Evolutionary conservation across 2,797 vertebrate species (phyloP).

Genomic region (Ibycter americanus): DNA sequence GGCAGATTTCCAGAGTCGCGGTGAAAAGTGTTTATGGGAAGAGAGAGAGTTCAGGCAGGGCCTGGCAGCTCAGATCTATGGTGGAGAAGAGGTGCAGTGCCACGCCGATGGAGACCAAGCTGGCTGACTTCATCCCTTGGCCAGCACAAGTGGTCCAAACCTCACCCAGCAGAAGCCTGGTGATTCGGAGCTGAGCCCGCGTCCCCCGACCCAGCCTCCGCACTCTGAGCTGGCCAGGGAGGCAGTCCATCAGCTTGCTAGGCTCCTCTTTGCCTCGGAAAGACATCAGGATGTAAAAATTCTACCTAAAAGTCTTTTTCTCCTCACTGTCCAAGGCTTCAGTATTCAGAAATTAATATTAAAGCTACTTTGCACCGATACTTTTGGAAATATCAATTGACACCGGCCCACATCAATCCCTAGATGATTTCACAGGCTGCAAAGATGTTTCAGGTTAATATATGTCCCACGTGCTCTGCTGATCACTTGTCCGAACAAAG

Average conservation of each 20-base stretch:
- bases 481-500: neutral
- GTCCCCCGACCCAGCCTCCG: neutral
- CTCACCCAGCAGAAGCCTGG: neutral
- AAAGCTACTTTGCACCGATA: neutral
- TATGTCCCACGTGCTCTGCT: neutral
- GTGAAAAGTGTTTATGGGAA: neutral
- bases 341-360: neutral
- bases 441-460: neutral
- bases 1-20: neutral
- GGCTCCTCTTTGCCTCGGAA: neutral
- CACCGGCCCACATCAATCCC: neutral
- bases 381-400: neutral
- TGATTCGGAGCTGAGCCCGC: neutral
- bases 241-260: neutral
- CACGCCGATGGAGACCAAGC: neutral
- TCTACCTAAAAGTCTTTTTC: neutral
- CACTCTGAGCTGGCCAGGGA: neutral
- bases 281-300: neutral
- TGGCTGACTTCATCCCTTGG: neutral
- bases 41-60: neutral
- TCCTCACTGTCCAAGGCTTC: neutral
- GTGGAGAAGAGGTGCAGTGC: neutral
- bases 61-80: neutral
- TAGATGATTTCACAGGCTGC: neutral
- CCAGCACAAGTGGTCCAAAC: neutral